Conservation (phyloP, 2,113 vertebrate species). For the Actenoides lindsayi region DNA sequence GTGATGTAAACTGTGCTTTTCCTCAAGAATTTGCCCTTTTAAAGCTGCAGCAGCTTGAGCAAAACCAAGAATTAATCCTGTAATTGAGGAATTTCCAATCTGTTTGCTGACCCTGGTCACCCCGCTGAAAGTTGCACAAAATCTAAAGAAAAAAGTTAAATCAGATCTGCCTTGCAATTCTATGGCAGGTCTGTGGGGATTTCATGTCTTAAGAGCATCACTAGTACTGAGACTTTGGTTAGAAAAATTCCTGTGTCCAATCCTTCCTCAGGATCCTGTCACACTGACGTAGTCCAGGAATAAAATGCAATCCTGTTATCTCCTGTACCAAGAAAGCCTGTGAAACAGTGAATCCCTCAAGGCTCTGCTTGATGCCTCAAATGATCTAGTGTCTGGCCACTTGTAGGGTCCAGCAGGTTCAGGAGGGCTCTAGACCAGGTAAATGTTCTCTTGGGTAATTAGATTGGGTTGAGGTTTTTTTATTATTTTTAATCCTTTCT, state of each 20-base stretch:
- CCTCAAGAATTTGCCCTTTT: background rate
- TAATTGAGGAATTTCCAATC: background rate
- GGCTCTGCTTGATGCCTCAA: background rate
- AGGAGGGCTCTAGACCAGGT: background rate
- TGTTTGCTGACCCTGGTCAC: background rate
- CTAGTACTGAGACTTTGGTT: background rate
- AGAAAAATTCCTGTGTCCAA: background rate
- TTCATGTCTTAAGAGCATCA: background rate
- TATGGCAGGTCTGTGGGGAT: background rate
- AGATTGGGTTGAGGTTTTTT: background rate
- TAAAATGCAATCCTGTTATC: background rate
- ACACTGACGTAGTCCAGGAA: rapidly evolving
- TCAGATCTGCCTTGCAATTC: background rate
- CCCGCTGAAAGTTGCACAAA: background rate
- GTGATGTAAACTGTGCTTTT: background rate
- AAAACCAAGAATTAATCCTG: background rate
- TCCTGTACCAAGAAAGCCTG: background rate
- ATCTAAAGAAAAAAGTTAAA: background rate
- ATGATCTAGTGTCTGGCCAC: background rate
- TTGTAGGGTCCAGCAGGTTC: background rate
- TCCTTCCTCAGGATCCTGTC: background rate
- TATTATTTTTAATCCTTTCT: background rate
- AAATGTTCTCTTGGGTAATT: background rate
- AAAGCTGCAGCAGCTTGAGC: background rate
- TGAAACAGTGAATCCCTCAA: background rate